A percentile compares a stretch with the other conserved stretches of the same genome.
phyloP scores from a whole-genome alignment of 1,140 invertebrate genomes.

The Heterodera schachtii region DNA sequence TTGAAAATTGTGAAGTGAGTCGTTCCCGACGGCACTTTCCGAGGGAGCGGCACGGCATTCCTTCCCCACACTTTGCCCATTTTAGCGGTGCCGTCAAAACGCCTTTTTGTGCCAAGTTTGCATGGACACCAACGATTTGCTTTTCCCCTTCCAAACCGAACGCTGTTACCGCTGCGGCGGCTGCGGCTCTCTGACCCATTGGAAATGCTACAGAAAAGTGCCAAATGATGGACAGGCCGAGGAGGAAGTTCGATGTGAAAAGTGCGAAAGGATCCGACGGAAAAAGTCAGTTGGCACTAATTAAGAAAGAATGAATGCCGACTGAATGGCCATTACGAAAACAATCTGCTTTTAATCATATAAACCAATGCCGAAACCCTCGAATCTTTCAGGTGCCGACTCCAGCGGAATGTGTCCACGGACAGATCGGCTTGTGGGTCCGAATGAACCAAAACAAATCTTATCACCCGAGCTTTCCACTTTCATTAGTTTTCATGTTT shows the following conservation, averaged over 20 bases:
- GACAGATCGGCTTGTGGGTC: background rate
- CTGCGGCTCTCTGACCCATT: constrained; percentile 40
- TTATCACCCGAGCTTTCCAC: too few species aligned
- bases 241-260: constrained; percentile 27
- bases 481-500: too few species aligned
- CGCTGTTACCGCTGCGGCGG: constrained; percentile 43
- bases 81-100: constrained; percentile 36
- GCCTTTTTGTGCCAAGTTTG: constrained; percentile 56
- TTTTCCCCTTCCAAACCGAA: constrained; percentile 59
- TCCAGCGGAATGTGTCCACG: background rate
- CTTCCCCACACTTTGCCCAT: background rate
- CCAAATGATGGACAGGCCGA: background rate
- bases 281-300: constrained; percentile 29
- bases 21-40: too few species aligned
- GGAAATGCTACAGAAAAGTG: constrained; percentile 39
- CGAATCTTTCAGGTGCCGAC: background rate
- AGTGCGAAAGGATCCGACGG: constrained; percentile 37
- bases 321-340: too few species aligned
- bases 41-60: background rate
- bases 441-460: background rate
- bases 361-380: too few species aligned
- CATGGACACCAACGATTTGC: constrained; percentile 33
- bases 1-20: constrained; percentile 44
- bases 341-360: too few species aligned
- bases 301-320: too few species aligned